Percentiles rank a stretch among this genome's conserved stretches.
Evolutionary conservation across 2,113 vertebrate genomes (phyloP).

Genomic region (Struthidea cinerea): DNA sequence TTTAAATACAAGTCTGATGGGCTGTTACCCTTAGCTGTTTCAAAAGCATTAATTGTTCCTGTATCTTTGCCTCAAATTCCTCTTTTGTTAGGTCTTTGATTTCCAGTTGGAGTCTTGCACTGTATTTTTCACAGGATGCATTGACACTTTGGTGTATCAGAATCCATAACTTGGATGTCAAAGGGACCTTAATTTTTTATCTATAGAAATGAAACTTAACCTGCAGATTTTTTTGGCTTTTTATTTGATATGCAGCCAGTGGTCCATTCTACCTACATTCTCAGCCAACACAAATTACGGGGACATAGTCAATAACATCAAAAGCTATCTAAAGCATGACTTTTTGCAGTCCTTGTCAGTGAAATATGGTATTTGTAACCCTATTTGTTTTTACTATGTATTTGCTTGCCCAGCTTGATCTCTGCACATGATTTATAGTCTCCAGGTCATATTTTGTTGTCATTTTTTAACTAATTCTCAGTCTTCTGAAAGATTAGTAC

Average conservation of each 20-base stretch:
- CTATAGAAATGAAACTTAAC: background rate
- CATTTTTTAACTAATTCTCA: slow-evolving; percentile 20
- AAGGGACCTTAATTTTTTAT: background rate
- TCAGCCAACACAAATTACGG: background rate
- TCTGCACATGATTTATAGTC: background rate
- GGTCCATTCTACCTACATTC: background rate
- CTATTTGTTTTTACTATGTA: background rate
- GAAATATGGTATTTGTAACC: background rate
- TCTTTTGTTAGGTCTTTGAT: background rate
- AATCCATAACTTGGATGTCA: background rate
- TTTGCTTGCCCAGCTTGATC: background rate
- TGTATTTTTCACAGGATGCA: background rate
- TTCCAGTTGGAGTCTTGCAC: background rate
- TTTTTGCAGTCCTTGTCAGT: background rate
- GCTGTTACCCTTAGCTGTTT: background rate
- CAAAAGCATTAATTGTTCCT: background rate
- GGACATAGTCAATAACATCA: background rate
- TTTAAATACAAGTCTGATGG: background rate
- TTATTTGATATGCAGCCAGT: background rate
- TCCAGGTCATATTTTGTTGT: background rate
- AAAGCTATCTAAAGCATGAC: background rate
- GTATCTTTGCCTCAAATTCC: background rate
- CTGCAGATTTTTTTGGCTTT: background rate
- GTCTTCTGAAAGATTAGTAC: background rate
- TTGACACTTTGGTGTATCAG: background rate